Evolutionary conservation across 2,888 invertebrate genomes (phyloP), one percentile per base, ranked within the genome.

Genomic region (Bellardia pandia): DNA sequence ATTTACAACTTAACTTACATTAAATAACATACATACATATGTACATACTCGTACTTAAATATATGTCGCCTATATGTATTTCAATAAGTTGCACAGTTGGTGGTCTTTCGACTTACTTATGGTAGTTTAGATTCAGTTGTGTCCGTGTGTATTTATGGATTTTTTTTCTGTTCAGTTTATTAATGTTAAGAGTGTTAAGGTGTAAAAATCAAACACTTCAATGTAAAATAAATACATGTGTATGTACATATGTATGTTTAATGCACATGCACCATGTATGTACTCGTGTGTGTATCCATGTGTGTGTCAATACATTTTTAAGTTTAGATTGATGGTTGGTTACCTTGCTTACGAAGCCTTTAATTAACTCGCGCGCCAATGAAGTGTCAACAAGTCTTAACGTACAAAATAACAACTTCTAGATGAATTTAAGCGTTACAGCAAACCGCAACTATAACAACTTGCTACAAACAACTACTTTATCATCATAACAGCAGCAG

Each of bases 351-450:
- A 62, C 85, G 69, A 75, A 81, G 87, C 81, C 87, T 92, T 92
- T 92, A 93, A 92, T 93, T 92, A 92, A 92, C 92, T 92, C 90
- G 91, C 93, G 90, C 90, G 90, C 91, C 93, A 92, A 91, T 91
- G 91, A 92, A 92, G 92, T 92, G 93, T 93, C 92, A 92, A 92
- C 90, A 92, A 92, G 92, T 91, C 89, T 91, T 82, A 87, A 87
- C 77, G 82, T 30, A 86, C 64, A 85, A 88, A 90, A 89, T 90
- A 90, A 85, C 89, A 89, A 89, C 85, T 75, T 74, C 85, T 81
- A 84, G 86, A 2, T 83, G 83, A 76, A 62, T 77, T 60, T 77
- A 83, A 83, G 72, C 77, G 71, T 83, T 83, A 77, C 58, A 64
- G 79, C 62, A 42, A 81, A 83, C 75, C 68, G 60, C 71, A 83